Percentiles rank a stretch among this genome's conserved stretches.
phyloP scores from a whole-genome alignment of 92 coral and sea anemone genomes.

The Epizoanthus rinbou region DNA sequence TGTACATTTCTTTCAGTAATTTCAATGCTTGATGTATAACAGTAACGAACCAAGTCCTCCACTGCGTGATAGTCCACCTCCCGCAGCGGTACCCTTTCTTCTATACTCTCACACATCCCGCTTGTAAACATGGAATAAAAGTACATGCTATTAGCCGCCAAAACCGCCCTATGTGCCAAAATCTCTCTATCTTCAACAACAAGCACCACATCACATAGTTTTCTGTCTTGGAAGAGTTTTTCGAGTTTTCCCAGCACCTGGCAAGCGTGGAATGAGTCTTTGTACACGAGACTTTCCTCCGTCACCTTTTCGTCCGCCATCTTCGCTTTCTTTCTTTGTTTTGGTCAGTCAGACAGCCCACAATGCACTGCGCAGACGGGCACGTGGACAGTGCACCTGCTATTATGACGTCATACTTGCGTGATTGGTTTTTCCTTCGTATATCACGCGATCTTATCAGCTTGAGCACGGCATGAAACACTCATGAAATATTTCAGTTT shows the following conservation, averaged over 20 bases:
- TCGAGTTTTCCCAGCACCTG: conserved; percentile 81
- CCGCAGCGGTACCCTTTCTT: conserved; percentile 72
- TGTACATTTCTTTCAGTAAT: conserved; percentile 87
- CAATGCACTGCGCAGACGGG: background rate
- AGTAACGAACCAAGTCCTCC: conserved; percentile 78
- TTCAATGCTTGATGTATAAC: conserved; percentile 91
- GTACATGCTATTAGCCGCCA: conserved; percentile 96
- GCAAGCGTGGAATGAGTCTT: conserved; percentile 90
- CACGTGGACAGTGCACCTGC: background rate
- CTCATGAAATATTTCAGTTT: no score
- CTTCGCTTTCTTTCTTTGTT: conserved; percentile 15
- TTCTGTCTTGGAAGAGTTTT: conserved; percentile 70
- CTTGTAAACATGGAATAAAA: conserved; percentile 97
- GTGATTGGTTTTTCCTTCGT: no score
- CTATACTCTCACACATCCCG: conserved; percentile 87
- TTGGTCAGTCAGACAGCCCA: conserved; percentile 15
- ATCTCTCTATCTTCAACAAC: conserved; percentile 83
- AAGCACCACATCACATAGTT: conserved; percentile 90
- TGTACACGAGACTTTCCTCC: conserved; percentile 72
- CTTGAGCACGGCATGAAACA: no score
- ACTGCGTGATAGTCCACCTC: conserved; percentile 89
- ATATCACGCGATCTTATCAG: no score
- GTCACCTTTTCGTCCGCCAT: conserved; percentile 67
- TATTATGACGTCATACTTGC: background rate
- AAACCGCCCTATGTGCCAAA: conserved; percentile 81